phyloP scores from a whole-genome alignment of 1,140 invertebrate species.

The Nasonia giraulti region DNA sequence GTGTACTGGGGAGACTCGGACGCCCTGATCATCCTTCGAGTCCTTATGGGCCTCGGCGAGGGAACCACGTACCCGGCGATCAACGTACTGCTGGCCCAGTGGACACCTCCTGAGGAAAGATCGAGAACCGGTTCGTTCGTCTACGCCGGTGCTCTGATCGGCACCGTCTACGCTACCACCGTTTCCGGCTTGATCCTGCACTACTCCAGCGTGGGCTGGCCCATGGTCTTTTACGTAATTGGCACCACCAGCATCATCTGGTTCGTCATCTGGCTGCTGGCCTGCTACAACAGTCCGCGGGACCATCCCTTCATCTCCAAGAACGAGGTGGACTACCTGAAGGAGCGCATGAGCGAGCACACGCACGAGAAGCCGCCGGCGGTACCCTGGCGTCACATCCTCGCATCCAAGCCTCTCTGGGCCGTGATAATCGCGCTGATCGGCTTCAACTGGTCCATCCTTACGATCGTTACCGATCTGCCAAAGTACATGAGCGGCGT shows the following conservation, averaged over 20 bases:
- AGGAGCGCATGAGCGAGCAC: slow-evolving; percentile 77
- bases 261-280: slow-evolving; percentile 81
- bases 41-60: slow-evolving; percentile 48
- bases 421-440: slow-evolving; percentile 83
- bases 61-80: slow-evolving; percentile 45
- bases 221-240: slow-evolving; percentile 88
- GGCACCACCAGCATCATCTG: slow-evolving; percentile 83
- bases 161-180: slow-evolving; percentile 56
- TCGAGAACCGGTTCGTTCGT: slow-evolving; percentile 47
- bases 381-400: slow-evolving; percentile 82
- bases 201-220: slow-evolving; percentile 80
- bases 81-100: slow-evolving; percentile 48
- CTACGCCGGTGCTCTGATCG: slow-evolving; percentile 41
- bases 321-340: slow-evolving; percentile 84
- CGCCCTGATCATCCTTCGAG: slow-evolving; percentile 28
- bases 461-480: slow-evolving; percentile 93
- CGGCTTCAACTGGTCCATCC: slow-evolving; percentile 95
- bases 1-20: slow-evolving; percentile 37
- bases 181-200: slow-evolving; percentile 82
- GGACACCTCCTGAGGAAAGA: slow-evolving; percentile 45
- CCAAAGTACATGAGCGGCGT: slow-evolving; percentile 95
- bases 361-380: slow-evolving; percentile 75
- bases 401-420: slow-evolving; percentile 85
- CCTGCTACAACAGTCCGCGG: slow-evolving; percentile 42
- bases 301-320: slow-evolving; percentile 78